These are phyloP conservation scores for Andrena marginata DNA, from an alignment of 2,888 invertebrate species.

Conservation along the genomic window DNA sequence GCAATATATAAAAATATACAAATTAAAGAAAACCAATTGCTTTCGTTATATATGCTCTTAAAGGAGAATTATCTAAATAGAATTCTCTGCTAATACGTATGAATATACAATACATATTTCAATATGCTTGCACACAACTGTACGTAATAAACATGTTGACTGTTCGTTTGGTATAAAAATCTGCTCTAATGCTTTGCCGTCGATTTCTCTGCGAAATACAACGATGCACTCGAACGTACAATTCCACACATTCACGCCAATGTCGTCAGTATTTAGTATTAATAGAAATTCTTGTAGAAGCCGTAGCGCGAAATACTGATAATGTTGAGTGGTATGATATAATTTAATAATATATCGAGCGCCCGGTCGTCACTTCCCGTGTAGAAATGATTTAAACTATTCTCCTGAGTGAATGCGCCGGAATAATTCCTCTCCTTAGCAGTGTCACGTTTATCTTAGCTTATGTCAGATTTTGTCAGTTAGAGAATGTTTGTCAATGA, in stretches of 20 bases:
- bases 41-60: not conserved
- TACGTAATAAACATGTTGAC: not conserved
- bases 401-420: not conserved
- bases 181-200: not conserved
- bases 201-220: not conserved
- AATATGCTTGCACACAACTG: not conserved
- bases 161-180: slow-evolving; percentile 31
- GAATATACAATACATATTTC: slow-evolving; percentile 8
- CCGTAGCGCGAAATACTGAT: slow-evolving; percentile 16
- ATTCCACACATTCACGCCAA: not conserved
- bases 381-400: slow-evolving; percentile 8
- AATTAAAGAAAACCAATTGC: slow-evolving; percentile 18
- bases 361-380: not conserved
- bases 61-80: not conserved
- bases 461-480: slow-evolving; percentile 75
- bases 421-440: not conserved
- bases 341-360: not conserved
- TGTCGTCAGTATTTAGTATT: not conserved
- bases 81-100: slow-evolving; percentile 3
- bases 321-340: not conserved
- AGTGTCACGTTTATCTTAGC: slow-evolving; percentile 4
- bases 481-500: slow-evolving; percentile 68
- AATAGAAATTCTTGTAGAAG: not conserved
- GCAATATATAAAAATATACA: slow-evolving; percentile 39
- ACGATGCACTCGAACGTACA: not conserved